Conservation (phyloP, 2,113 vertebrate genomes). For the Brachyhypopomus occidentalis region DNA sequence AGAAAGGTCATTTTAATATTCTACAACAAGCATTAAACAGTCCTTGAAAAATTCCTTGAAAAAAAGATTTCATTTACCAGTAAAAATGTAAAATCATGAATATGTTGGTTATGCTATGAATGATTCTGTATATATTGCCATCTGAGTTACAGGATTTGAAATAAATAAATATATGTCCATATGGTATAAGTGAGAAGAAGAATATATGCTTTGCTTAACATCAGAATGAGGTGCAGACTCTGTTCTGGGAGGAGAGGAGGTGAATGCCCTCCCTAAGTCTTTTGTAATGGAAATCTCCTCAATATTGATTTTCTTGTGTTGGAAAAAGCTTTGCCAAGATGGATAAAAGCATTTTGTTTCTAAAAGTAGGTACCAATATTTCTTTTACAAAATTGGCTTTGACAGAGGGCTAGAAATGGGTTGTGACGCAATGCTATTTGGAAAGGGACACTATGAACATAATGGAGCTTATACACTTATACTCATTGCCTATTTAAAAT, state of each 20-base stretch:
- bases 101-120: not conserved
- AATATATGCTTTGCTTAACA: constrained; percentile 28
- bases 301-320: constrained; percentile 65
- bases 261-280: constrained; percentile 30
- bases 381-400: constrained; percentile 64
- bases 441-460: not conserved
- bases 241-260: constrained; percentile 27
- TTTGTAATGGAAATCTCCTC: constrained; percentile 62
- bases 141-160: not conserved
- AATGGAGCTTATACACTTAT: constrained; percentile 43
- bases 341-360: constrained; percentile 68
- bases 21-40: too few relatives aligned
- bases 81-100: not conserved
- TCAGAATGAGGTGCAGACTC: constrained; percentile 36
- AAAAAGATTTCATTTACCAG: not conserved
- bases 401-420: constrained; percentile 65
- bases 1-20: too few relatives aligned
- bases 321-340: constrained; percentile 53
- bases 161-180: not conserved
- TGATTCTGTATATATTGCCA: not conserved
- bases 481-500: constrained; percentile 33
- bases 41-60: too few relatives aligned
- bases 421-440: constrained; percentile 48
- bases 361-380: constrained; percentile 57
- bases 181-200: constrained; percentile 3